phyloP scores from a whole-genome alignment of 1,140 invertebrate species.

The Ips typographus region DNA sequence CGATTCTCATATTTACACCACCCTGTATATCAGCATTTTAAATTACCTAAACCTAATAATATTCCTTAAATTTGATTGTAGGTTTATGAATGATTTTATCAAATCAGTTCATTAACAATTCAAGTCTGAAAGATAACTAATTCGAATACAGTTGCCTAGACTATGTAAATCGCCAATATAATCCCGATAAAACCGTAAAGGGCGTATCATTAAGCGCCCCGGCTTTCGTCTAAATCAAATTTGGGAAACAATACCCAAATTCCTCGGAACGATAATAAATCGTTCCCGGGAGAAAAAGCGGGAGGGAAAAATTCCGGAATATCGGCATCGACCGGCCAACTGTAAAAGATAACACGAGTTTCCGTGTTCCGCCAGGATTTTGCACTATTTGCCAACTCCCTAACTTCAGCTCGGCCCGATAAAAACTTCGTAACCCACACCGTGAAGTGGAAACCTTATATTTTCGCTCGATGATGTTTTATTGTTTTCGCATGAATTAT shows the following conservation, averaged over 20 bases:
- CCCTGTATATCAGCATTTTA: no score
- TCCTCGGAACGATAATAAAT: conserved; percentile 9
- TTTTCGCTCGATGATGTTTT: conserved; percentile 26
- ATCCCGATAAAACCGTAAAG: no score
- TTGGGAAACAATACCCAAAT: conserved; percentile 11
- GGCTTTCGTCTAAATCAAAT: conserved; percentile 7
- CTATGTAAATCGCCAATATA: no score
- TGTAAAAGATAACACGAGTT: conserved; percentile 32
- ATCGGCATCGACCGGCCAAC: conserved; percentile 23
- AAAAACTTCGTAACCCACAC: conserved; percentile 21
- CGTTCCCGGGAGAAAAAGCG: neutral
- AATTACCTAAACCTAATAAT: no score
- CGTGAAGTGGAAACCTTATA: conserved; percentile 23
- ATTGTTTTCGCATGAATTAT: conserved; percentile 27
- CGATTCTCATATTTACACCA: no score
- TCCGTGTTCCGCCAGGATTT: conserved; percentile 23
- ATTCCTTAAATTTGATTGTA: no score
- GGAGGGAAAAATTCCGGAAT: conserved; percentile 18
- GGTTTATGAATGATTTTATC: no score
- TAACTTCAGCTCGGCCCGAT: conserved; percentile 13
- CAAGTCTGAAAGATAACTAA: no score
- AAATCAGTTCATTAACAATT: no score
- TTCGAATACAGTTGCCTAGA: no score
- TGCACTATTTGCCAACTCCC: conserved; percentile 25
- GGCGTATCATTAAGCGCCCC: neutral